These are phyloP conservation scores for Scyliorhinus canicula DNA, from an alignment of 2,797 vertebrate genomes.

Conservation along the genomic window DNA sequence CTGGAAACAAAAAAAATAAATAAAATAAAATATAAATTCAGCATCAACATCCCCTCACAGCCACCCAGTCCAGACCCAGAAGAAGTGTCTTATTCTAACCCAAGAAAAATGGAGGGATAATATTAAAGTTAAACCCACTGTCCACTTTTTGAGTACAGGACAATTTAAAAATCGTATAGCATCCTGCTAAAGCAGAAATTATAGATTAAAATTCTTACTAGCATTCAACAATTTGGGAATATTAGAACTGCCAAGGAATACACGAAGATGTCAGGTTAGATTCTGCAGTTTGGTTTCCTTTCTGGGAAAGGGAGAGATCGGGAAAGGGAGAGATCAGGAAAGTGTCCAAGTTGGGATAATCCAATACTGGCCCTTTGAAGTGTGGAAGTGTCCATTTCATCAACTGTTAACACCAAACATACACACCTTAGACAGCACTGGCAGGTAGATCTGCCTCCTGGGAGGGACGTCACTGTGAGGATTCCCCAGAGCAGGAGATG, in stretches of 20 bases:
- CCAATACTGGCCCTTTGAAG: neutral
- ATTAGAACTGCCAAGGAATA: neutral
- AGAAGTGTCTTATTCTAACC: neutral
- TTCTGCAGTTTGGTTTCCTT: neutral
- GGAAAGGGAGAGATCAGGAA: too few species aligned
- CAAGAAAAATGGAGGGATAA: neutral
- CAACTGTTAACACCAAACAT: neutral
- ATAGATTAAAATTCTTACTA: neutral
- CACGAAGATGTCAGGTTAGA: neutral
- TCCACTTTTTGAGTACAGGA: neutral
- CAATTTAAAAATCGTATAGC: neutral
- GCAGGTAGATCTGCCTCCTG: constrained; percentile 84
- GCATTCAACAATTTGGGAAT: neutral
- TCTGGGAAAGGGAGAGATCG: neutral
- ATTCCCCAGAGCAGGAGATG: constrained; percentile 82
- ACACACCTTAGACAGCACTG: constrained; percentile 85
- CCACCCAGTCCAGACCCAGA: neutral
- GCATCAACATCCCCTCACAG: too few species aligned
- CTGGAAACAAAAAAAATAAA: neutral
- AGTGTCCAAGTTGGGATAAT: neutral
- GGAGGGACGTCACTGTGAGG: constrained; percentile 95
- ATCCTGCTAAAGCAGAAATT: neutral
- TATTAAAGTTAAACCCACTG: too few species aligned
- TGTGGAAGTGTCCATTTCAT: neutral
- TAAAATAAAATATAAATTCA: neutral